phyloP scores from a whole-genome alignment of 2,888 invertebrate genomes.

The Lacanobia wlatinum region DNA sequence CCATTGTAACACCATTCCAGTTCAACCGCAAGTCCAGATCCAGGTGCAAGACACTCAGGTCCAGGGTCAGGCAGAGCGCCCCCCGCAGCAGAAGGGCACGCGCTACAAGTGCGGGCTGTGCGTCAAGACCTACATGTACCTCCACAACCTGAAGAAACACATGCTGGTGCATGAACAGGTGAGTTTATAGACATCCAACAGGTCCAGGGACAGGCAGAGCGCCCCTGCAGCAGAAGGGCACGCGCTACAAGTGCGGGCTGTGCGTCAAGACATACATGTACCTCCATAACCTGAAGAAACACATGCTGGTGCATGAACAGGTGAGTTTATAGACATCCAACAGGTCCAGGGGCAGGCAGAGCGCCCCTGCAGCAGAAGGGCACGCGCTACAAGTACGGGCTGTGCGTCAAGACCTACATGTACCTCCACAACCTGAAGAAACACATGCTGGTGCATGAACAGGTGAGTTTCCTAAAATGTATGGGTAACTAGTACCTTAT shows the following conservation, averaged over 20 bases:
- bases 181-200: neutral
- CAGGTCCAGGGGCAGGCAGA: constrained; percentile 51
- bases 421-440: constrained; percentile 88
- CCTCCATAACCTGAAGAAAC: constrained; percentile 87
- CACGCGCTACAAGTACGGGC: constrained; percentile 82
- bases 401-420: constrained; percentile 88
- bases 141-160: constrained; percentile 88
- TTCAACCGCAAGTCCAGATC: constrained; percentile 58
- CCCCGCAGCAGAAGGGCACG: constrained; percentile 68
- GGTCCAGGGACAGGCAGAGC: constrained; percentile 53
- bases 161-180: constrained; percentile 83
- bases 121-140: constrained; percentile 87
- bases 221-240: constrained; percentile 68
- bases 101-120: constrained; percentile 86
- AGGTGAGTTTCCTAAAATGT: constrained; percentile 61
- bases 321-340: constrained; percentile 1
- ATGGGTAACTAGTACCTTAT: no score
- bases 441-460: constrained; percentile 85
- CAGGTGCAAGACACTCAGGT: constrained; percentile 60
- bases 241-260: constrained; percentile 83
- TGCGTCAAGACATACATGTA: constrained; percentile 89
- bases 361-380: constrained; percentile 68
- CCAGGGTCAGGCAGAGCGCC: constrained; percentile 55
- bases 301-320: constrained; percentile 85
- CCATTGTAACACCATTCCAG: constrained; percentile 28